Conservation (phyloP, 2,113 vertebrate species). For the Dermatemys mawii region DNA sequence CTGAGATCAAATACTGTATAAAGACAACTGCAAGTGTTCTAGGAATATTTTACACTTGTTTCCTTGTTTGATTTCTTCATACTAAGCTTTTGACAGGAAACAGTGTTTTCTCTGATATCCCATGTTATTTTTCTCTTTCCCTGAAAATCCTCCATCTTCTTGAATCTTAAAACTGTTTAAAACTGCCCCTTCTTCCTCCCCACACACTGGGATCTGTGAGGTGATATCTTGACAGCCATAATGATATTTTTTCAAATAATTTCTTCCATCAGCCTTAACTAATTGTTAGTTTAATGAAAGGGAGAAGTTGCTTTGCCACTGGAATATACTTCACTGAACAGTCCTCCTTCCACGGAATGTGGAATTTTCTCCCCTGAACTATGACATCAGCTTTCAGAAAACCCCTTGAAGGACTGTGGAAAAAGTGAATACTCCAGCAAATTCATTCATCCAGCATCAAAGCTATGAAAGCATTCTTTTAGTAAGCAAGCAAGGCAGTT, state of each 20-base stretch:
- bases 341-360: not conserved
- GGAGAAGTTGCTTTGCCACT: constrained; percentile 42
- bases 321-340: constrained; percentile 34
- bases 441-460: constrained; percentile 65
- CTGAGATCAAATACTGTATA: constrained; percentile 25
- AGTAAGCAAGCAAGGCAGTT: constrained; percentile 9
- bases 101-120: constrained; percentile 18
- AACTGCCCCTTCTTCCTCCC: constrained; percentile 2
- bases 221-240: constrained; percentile 41
- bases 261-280: constrained; percentile 54
- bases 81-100: constrained; percentile 23
- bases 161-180: not conserved
- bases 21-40: not conserved
- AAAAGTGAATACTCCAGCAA: constrained; percentile 51
- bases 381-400: not conserved
- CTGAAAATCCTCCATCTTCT: not conserved
- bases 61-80: constrained; percentile 31
- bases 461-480: constrained; percentile 50
- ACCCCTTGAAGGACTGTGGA: constrained; percentile 48
- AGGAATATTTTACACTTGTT: not conserved
- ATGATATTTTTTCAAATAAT: constrained; percentile 58
- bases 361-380: constrained; percentile 11
- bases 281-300: constrained; percentile 64
- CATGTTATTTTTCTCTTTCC: constrained; percentile 3
- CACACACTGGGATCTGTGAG: constrained; percentile 24